Evolutionary conservation across 2,797 vertebrate species (phyloP), one percentile per base, ranked within the genome.

Genomic region (Sebastes cheni): DNA sequence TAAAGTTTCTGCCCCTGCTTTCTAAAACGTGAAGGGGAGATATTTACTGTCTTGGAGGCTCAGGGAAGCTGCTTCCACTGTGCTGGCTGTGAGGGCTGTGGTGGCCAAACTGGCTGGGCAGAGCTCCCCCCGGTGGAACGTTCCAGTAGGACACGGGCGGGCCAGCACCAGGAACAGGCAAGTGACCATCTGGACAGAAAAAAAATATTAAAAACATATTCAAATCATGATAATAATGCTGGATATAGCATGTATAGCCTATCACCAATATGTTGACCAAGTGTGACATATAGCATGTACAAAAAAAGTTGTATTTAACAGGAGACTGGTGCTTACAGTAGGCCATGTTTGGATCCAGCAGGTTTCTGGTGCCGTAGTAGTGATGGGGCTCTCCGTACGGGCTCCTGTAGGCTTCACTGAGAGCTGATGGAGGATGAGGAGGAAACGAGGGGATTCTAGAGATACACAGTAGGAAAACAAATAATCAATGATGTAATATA

Each of bases 341-440:
- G 32, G 95, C 93, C 82, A 95, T 92, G 91, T 71, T 93, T 20
- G 96, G 97, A 83, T 97, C 96, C 84, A 96, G 92, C 73, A 95
- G 93, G 89, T 96, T 97, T 70, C 96, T 94, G 52, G 83, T 87
- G 20, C 95, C 92, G 11, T 95, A 97, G 84, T 93, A 96, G 83
- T 95, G 96, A 85, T 97, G 96, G 0, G 93, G 94, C 0, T 97
- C 96, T 69, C 94, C 95, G 14, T 97, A 97, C n/a, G 94, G 95
- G 4, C 93, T 96, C 81, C 94, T 95, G 65, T 94, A 96, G 77
- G 89, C 91, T 5, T 96, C 91, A 67, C 87, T 82, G 72, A 97
- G 54, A 52, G 94, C 79, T 8, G 96, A 90, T 0, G 95, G 92
- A 0, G 95, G 91, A 60, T 93, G 96, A 0, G 96, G 96, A 81